Percentiles rank a stretch among this genome's conserved stretches.
These are phyloP conservation scores for Pithys albifrons DNA, from an alignment of 2,113 vertebrate genomes.

Conservation along the genomic window DNA sequence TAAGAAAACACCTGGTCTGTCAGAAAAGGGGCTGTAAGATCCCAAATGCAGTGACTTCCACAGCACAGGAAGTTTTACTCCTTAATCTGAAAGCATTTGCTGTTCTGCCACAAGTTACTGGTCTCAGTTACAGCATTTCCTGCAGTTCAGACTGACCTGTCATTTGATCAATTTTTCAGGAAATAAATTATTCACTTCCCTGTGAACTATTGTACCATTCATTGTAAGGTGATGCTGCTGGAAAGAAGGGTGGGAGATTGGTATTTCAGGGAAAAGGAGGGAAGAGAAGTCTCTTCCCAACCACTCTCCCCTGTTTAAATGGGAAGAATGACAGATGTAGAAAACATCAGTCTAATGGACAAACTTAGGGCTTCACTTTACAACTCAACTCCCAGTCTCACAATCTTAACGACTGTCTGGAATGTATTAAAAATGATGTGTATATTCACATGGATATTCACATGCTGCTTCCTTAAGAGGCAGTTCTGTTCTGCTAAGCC, in stretches of 20 bases:
- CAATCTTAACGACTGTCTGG: background rate
- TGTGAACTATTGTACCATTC: background rate
- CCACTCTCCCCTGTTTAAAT: background rate
- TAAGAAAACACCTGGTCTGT: background rate
- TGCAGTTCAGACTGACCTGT: background rate
- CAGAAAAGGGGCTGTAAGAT: background rate
- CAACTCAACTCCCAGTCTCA: background rate
- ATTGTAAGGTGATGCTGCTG: background rate
- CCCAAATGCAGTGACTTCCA: background rate
- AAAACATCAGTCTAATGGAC: background rate
- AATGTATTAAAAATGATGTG: background rate
- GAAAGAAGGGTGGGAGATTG: background rate
- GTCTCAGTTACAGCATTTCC: background rate
- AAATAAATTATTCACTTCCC: constrained; percentile 47
- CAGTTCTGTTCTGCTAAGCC: background rate
- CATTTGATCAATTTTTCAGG: background rate
- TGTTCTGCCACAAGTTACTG: background rate
- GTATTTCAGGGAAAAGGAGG: background rate
- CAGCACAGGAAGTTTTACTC: background rate
- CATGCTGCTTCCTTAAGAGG: background rate
- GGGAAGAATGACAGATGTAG: background rate
- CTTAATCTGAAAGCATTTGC: background rate
- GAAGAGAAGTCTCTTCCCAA: background rate
- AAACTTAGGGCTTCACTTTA: background rate
- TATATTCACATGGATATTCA: background rate